phyloP scores from a whole-genome alignment of 2,888 invertebrate species.

The Gonocerus acuteangulatus region DNA sequence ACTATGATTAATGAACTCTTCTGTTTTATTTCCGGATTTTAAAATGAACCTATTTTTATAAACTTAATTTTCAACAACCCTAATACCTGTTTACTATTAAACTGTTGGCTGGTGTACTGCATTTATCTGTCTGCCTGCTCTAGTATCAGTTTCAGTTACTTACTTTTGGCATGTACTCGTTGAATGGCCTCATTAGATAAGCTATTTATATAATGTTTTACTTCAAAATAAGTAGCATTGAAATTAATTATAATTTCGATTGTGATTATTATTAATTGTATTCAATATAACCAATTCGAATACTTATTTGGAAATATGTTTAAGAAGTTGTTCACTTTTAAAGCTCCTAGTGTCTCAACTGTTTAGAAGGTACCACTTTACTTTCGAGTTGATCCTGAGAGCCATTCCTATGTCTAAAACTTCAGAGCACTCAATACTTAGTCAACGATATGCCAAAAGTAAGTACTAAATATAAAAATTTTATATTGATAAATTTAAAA shows the following conservation, averaged over 20 bases:
- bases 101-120: neutral
- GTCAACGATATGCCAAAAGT: slow-evolving; percentile 25
- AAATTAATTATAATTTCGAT: no score
- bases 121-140: slow-evolving; percentile 4
- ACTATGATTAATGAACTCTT: no score
- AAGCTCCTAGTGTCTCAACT: slow-evolving; percentile 23
- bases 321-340: slow-evolving; percentile 9
- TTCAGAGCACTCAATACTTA: slow-evolving; percentile 4
- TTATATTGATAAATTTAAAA: neutral
- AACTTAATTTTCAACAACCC: no score
- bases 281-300: no score
- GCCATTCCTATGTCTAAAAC: slow-evolving; percentile 14
- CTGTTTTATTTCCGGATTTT: no score
- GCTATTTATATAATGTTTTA: no score
- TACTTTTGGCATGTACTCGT: slow-evolving; percentile 20
- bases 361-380: slow-evolving; percentile 22
- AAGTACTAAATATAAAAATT: slow-evolving; percentile 9
- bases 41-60: no score
- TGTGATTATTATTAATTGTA: no score
- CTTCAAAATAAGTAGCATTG: no score
- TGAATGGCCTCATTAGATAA: slow-evolving; percentile 19
- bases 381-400: slow-evolving; percentile 14
- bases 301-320: neutral
- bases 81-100: no score
- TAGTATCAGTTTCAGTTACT: neutral